A percentile compares a stretch with the other conserved stretches of the same genome.
Evolutionary conservation across 2,888 invertebrate genomes (phyloP).

Genomic region (Hydrotaea cyrtoneurina): DNA sequence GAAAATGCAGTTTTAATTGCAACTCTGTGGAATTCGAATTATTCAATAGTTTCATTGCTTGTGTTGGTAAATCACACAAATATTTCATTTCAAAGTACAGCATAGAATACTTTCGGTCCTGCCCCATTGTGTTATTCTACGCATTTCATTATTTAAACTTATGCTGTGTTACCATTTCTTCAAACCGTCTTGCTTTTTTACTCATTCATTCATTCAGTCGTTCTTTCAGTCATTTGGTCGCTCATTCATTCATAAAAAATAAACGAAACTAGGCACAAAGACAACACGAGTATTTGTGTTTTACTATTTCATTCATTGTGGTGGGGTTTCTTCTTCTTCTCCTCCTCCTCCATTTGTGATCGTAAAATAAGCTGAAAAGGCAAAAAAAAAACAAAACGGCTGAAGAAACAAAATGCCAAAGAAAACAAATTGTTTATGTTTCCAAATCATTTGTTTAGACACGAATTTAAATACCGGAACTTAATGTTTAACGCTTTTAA

Average conservation of each 20-base stretch:
- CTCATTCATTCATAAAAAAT: constrained; percentile 48
- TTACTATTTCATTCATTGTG: constrained; percentile 31
- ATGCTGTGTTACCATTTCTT: constrained; percentile 24
- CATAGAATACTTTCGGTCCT: too few relatives aligned
- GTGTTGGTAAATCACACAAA: too few relatives aligned
- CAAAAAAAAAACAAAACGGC: neutral
- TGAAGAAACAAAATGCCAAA: constrained; percentile 35
- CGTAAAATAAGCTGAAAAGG: neutral
- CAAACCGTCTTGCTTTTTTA: constrained; percentile 1
- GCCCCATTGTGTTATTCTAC: too few relatives aligned
- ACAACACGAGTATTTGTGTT: neutral
- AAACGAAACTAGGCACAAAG: constrained; percentile 2
- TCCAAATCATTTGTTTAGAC: constrained; percentile 72
- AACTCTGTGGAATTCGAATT: too few relatives aligned
- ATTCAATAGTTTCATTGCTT: too few relatives aligned
- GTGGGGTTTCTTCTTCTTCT: neutral
- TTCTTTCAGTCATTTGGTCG: neutral
- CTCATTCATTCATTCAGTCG: neutral
- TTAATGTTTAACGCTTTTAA: constrained; percentile 78
- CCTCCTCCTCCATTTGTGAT: neutral
- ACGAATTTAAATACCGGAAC: constrained; percentile 78
- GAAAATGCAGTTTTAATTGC: too few relatives aligned
- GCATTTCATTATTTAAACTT: constrained; percentile 29
- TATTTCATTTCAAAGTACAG: too few relatives aligned
- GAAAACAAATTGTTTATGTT: constrained; percentile 61